Conservation (phyloP, 2,113 vertebrate species). For the Pantherophis guttatus region DNA sequence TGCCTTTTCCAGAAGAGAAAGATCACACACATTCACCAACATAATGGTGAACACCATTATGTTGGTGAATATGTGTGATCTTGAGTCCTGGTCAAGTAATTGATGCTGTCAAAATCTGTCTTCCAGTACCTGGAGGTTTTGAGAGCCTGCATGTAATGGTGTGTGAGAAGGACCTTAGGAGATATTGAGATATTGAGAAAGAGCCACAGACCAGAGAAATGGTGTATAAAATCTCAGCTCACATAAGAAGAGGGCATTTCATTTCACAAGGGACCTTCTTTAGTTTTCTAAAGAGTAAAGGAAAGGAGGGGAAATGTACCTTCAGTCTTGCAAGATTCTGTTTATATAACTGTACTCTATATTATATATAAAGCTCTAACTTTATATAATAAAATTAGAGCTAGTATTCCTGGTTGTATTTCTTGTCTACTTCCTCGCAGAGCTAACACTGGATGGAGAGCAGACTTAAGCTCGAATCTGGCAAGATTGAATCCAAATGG, state of each 20-base stretch:
- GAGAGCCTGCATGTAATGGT: too few relatives aligned
- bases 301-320: background rate
- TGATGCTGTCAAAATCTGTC: too few relatives aligned
- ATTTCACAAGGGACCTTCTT: background rate
- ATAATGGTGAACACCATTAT: too few relatives aligned
- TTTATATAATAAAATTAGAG: background rate
- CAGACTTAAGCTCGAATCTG: background rate
- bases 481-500: background rate
- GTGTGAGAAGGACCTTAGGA: background rate
- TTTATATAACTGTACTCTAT: background rate
- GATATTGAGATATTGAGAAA: background rate
- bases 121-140: too few relatives aligned
- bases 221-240: background rate
- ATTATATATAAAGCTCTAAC: too few relatives aligned
- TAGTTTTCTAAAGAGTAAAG: background rate
- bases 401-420: background rate
- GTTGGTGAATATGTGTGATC: too few relatives aligned
- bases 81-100: too few relatives aligned
- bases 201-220: background rate
- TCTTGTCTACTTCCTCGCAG: background rate
- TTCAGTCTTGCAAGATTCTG: background rate
- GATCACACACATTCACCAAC: background rate
- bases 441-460: background rate
- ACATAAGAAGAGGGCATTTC: background rate
- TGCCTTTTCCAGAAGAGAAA: background rate